Evolutionary conservation across 2,113 vertebrate genomes (phyloP).

Genomic region (Malurus alboscapulatus): DNA sequence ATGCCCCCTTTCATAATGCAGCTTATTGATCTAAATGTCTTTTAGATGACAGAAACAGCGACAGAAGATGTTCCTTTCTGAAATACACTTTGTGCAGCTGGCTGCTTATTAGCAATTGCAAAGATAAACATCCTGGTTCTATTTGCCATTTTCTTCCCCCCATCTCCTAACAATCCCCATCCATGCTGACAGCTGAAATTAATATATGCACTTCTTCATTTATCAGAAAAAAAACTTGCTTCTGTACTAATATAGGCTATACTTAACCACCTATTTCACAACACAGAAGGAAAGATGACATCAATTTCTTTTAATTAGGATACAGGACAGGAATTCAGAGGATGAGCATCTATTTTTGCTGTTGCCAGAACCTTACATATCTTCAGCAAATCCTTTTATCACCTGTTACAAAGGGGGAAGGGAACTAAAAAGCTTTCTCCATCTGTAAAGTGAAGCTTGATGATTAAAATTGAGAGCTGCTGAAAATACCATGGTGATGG

Average conservation of each 20-base stretch:
- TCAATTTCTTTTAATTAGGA: neutral
- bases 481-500: conserved; percentile 21
- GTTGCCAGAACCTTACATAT: neutral
- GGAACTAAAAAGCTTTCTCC: neutral
- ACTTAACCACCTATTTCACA: neutral
- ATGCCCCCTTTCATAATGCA: neutral
- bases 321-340: neutral
- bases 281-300: neutral
- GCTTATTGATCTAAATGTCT: neutral
- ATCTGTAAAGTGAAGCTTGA: neutral
- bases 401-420: neutral
- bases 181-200: neutral
- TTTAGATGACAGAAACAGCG: neutral
- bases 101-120: neutral
- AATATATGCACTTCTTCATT: neutral
- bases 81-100: neutral
- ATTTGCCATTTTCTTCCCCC: neutral
- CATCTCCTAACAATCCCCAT: neutral
- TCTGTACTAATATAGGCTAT: neutral
- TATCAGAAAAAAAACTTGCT: neutral
- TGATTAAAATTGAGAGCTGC: neutral
- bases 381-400: neutral
- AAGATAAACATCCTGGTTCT: conserved; percentile 5
- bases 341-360: neutral
- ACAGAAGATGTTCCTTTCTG: neutral